Percentiles rank a stretch among this genome's conserved stretches.
phyloP scores from a whole-genome alignment of 2,797 vertebrate species.

The Bothrops alternatus region DNA sequence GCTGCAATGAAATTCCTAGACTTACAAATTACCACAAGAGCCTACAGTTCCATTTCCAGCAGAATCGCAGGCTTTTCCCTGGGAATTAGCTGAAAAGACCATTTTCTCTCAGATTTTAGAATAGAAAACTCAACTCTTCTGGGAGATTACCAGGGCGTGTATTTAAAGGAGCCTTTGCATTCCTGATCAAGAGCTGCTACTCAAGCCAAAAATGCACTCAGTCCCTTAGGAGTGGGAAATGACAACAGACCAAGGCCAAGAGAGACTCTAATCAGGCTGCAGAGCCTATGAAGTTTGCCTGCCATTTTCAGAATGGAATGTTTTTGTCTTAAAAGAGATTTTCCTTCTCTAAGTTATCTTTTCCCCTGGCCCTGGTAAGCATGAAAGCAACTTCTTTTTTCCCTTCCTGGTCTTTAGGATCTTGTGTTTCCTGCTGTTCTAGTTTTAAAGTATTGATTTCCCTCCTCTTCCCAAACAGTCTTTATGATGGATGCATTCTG shows the following conservation, averaged over 20 bases:
- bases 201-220: neutral
- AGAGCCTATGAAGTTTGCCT: neutral
- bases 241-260: neutral
- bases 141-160: neutral
- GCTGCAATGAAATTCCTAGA: neutral
- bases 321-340: neutral
- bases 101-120: neutral
- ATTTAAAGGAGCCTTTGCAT: neutral
- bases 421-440: neutral
- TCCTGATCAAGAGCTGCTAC: neutral
- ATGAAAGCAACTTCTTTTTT: neutral
- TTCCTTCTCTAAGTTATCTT: neutral
- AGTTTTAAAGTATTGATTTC: neutral
- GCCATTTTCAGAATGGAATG: neutral
- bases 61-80: no score
- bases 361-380: neutral
- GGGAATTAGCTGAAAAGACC: neutral
- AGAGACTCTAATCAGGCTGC: neutral
- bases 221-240: neutral
- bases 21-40: neutral
- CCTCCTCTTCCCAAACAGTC: neutral
- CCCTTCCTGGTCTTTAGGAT: neutral
- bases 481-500: neutral
- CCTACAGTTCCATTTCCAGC: neutral
- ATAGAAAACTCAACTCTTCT: neutral